These are phyloP conservation scores for Rhipidura dahli DNA, from an alignment of 2,113 vertebrate species.

Conservation along the genomic window DNA sequence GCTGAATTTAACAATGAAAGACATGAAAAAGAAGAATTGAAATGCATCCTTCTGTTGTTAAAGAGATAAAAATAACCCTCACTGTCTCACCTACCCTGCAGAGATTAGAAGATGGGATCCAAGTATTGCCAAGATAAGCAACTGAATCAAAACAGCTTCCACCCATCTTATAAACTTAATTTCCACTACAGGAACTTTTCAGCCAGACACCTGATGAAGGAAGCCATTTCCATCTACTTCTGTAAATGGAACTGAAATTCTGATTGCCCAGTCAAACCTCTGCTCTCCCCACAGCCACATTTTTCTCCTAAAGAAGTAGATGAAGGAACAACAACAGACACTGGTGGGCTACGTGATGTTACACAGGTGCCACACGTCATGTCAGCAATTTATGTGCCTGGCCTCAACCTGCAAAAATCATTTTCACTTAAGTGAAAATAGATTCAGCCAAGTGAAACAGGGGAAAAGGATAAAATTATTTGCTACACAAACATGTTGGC, in stretches of 20 bases:
- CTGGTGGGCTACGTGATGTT: neutral
- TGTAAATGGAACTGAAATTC: neutral
- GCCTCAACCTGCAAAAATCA: neutral
- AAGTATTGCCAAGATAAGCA: neutral
- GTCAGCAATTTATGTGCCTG: neutral
- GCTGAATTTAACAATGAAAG: neutral
- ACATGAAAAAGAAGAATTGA: accelerated
- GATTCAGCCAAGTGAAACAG: neutral
- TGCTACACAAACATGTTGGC: neutral
- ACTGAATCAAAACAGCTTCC: neutral
- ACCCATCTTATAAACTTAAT: neutral
- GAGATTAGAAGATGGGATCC: neutral
- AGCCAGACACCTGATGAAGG: neutral
- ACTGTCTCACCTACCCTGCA: neutral
- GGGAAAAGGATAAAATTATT: neutral
- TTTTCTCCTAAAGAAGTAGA: neutral
- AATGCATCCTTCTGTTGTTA: neutral
- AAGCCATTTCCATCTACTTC: neutral
- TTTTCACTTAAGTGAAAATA: neutral
- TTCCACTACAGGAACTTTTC: neutral
- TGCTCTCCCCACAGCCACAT: neutral
- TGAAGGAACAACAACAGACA: neutral
- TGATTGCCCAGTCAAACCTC: neutral
- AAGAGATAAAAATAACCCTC: neutral
- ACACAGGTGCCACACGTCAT: neutral